These are phyloP conservation scores for fruit fly (Drosophila melanogaster) DNA, from an alignment of 1,140 invertebrate species.

Conservation along the genomic window Release_6_plus_ISO1_MT NC_004354.4:12341501-12342000, in stretches of 20 bases:
- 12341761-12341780: neutral
- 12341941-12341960: neutral
- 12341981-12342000: too few relatives aligned
- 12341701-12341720: slow-evolving; percentile 74
- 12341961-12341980: too few relatives aligned
- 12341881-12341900: neutral
- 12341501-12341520: slow-evolving; percentile 79
- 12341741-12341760: neutral
- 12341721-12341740: slow-evolving; percentile 35
- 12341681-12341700: slow-evolving; percentile 73
- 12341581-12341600: slow-evolving; percentile 8
- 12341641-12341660: slow-evolving; percentile 79
- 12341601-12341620: slow-evolving; percentile 30
- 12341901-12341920: neutral
- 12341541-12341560: neutral
- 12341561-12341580: slow-evolving; percentile 3
- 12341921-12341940: neutral
- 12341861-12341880: neutral
- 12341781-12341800: slow-evolving; percentile 11
- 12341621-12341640: slow-evolving; percentile 73
- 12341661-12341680: slow-evolving; percentile 78
- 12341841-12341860: slow-evolving; percentile 20
- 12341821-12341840: slow-evolving; percentile 25
- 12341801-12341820: slow-evolving; percentile 41
- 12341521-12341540: slow-evolving; percentile 67